These are phyloP conservation scores for Pimpla rufipes DNA, from an alignment of 2,888 invertebrate genomes.

Conservation along the genomic window DNA sequence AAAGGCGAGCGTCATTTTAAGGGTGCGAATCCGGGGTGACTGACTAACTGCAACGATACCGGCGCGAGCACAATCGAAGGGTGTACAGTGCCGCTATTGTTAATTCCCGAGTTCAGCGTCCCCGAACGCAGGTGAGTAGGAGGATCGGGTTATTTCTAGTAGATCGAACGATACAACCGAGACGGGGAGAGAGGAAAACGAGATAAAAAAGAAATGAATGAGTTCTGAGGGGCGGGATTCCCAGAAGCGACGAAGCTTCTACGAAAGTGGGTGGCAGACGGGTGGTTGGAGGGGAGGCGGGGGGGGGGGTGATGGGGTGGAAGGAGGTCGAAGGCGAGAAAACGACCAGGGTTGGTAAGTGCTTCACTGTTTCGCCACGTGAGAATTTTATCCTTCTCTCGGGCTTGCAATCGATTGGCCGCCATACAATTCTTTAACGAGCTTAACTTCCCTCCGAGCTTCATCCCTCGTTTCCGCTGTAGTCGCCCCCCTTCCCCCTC, in stretches of 20 bases:
- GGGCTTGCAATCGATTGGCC: slow-evolving; percentile 73
- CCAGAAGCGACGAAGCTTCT: slow-evolving; percentile 53
- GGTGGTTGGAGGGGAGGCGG: slow-evolving; percentile 8
- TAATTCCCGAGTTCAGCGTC: slow-evolving; percentile 37
- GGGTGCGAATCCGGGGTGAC: slow-evolving; percentile 13
- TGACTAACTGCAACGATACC: slow-evolving; percentile 17
- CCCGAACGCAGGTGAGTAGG: slow-evolving; percentile 13
- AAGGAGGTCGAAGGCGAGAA: slow-evolving; percentile 47
- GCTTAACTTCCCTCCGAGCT: slow-evolving; percentile 76
- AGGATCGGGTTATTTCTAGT: slow-evolving; percentile 55
- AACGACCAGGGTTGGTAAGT: slow-evolving; percentile 65
- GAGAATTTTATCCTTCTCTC: slow-evolving; percentile 74
- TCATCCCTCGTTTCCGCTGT: slow-evolving; percentile 55
- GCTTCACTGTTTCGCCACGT: slow-evolving; percentile 72
- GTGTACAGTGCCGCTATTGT: slow-evolving; percentile 21
- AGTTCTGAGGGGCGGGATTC: slow-evolving; percentile 55
- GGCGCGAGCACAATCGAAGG: slow-evolving; percentile 8
- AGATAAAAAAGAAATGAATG: slow-evolving; percentile 35
- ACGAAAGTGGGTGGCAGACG: slow-evolving; percentile 28
- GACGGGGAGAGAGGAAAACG: slow-evolving; percentile 16
- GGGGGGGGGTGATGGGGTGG: slow-evolving; percentile 1
- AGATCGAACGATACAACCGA: slow-evolving; percentile 44
- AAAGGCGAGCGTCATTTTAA: slow-evolving; percentile 32
- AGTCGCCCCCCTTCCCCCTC: slow-evolving; percentile 2
- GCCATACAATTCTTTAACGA: slow-evolving; percentile 77